These are phyloP conservation scores for Sphenopsis melanotis DNA, from an alignment of 2,797 vertebrate genomes.

Conservation along the genomic window DNA sequence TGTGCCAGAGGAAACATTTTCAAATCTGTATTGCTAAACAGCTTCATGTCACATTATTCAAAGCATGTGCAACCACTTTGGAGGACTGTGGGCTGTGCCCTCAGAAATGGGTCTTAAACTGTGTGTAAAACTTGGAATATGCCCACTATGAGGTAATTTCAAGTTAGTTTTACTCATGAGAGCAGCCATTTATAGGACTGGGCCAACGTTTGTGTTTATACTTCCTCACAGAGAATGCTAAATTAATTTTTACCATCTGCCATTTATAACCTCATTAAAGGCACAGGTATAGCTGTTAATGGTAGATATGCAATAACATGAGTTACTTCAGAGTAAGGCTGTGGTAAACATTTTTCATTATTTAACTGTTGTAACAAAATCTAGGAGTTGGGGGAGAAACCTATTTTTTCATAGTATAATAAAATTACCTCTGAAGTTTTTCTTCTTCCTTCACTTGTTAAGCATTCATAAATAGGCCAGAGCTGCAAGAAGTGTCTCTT, in stretches of 20 bases:
- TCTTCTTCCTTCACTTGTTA: not conserved
- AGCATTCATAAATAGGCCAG: not conserved
- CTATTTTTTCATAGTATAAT: not conserved
- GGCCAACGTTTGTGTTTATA: not conserved
- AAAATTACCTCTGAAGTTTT: not conserved
- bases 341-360: not conserved
- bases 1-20: not conserved
- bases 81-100: not conserved
- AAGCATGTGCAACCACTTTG: not conserved
- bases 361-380: not conserved
- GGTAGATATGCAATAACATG: not conserved
- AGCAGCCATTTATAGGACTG: not conserved
- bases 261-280: not conserved
- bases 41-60: not conserved
- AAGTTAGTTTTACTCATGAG: not conserved
- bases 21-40: not conserved
- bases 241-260: not conserved
- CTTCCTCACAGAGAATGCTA: not conserved
- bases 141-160: not conserved
- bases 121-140: not conserved
- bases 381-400: not conserved
- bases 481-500: not conserved
- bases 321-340: not conserved
- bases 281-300: not conserved
- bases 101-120: not conserved